Conservation (phyloP, 2,888 invertebrate species). For the Cephus pygmeus region DNA sequence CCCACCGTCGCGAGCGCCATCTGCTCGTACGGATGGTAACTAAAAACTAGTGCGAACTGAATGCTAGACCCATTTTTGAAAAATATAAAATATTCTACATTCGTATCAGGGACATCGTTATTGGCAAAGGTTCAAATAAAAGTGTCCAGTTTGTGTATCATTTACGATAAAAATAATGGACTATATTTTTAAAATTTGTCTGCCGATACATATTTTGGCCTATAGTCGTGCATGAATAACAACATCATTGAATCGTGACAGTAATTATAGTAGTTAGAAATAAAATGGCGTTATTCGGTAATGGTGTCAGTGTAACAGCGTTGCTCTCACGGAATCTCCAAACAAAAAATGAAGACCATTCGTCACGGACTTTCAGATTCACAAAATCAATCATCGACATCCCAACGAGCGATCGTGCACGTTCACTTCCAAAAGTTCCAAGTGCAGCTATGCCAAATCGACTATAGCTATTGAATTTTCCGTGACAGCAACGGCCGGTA, state of each 20-base stretch:
- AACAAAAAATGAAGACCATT: background rate
- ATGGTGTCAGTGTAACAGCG: background rate
- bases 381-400: background rate
- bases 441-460: background rate
- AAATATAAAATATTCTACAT: background rate
- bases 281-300: background rate
- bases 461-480: background rate
- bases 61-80: background rate
- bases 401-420: background rate
- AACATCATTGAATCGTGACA: conserved; percentile 36
- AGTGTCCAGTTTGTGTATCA: background rate
- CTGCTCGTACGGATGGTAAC: background rate
- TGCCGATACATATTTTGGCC: conserved; percentile 34
- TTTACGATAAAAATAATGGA: conserved; percentile 35
- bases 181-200: conserved; percentile 35
- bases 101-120: background rate
- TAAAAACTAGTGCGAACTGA: background rate
- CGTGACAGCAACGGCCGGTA: background rate
- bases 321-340: background rate
- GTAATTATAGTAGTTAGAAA: conserved; percentile 24
- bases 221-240: conserved; percentile 35
- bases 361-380: no score
- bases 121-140: background rate
- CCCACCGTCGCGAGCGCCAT: background rate
- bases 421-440: no score